These are phyloP conservation scores for Abscondita cerata DNA, from an alignment of 2,888 invertebrate species.

Conservation along the genomic window DNA sequence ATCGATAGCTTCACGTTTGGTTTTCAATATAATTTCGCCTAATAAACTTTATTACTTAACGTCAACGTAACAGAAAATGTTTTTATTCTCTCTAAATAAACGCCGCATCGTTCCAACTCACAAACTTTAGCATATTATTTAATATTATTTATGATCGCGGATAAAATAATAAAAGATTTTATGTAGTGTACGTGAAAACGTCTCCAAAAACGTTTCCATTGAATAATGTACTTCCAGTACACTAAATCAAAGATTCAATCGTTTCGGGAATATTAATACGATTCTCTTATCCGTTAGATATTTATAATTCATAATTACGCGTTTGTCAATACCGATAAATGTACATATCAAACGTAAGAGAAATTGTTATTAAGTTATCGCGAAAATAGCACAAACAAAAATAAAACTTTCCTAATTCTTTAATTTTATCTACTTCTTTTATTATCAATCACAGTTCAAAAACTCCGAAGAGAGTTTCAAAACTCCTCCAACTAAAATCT, in stretches of 20 bases:
- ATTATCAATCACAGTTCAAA: conserved; percentile 37
- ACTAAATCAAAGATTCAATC: conserved; percentile 32
- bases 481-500: conserved; percentile 34
- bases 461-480: conserved; percentile 27
- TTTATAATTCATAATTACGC: not conserved
- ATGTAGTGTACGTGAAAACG: conserved; percentile 37
- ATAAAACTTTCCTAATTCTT: conserved; percentile 27
- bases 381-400: conserved; percentile 12
- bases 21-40: no score
- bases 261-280: conserved; percentile 25
- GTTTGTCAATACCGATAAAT: not conserved
- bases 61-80: not conserved
- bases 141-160: conserved; percentile 37
- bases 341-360: not conserved
- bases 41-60: no score
- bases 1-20: no score
- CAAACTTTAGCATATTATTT: not conserved
- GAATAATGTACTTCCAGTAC: conserved; percentile 27
- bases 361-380: not conserved
- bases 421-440: conserved; percentile 30
- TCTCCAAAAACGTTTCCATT: conserved; percentile 22
- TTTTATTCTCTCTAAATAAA: no score
- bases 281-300: no score
- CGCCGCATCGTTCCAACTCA: no score
- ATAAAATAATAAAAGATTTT: conserved; percentile 44